Percentiles rank a stretch among this genome's conserved stretches.
Evolutionary conservation across 2,888 invertebrate species (phyloP).

Genomic region (Acheta domesticus): DNA sequence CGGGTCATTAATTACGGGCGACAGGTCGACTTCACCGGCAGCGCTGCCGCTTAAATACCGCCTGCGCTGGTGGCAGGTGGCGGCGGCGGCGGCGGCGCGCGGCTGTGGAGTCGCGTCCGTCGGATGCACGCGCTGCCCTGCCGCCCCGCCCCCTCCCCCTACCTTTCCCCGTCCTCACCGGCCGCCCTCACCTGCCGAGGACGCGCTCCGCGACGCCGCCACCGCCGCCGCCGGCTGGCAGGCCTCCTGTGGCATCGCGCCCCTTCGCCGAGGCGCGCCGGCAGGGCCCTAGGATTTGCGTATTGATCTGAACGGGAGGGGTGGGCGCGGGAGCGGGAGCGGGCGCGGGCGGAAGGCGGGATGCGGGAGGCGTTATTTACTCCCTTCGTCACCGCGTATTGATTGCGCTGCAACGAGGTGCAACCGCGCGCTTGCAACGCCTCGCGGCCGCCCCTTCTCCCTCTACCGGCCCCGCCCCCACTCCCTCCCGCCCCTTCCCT

Average conservation of each 20-base stretch:
- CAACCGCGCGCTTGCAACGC: not conserved
- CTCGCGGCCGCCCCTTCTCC: not conserved
- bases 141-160: not conserved
- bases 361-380: not conserved
- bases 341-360: not conserved
- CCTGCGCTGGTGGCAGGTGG: not conserved
- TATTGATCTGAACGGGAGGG: not conserved
- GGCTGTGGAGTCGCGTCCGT: not conserved
- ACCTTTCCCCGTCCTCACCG: too few species aligned
- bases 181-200: not conserved
- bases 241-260: not conserved
- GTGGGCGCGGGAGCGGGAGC: not conserved
- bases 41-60: not conserved
- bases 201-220: not conserved
- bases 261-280: not conserved
- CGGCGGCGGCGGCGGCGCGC: too few species aligned
- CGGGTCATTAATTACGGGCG: not conserved
- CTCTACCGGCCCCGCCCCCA: not conserved
- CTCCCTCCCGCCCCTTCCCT: too few species aligned
- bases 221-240: not conserved
- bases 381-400: constrained; percentile 4
- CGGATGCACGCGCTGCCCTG: not conserved
- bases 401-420: constrained; percentile 18
- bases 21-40: not conserved
- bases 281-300: not conserved